These are phyloP conservation scores for Isichthys henryi DNA, from an alignment of 2,113 vertebrate genomes.

Conservation along the genomic window DNA sequence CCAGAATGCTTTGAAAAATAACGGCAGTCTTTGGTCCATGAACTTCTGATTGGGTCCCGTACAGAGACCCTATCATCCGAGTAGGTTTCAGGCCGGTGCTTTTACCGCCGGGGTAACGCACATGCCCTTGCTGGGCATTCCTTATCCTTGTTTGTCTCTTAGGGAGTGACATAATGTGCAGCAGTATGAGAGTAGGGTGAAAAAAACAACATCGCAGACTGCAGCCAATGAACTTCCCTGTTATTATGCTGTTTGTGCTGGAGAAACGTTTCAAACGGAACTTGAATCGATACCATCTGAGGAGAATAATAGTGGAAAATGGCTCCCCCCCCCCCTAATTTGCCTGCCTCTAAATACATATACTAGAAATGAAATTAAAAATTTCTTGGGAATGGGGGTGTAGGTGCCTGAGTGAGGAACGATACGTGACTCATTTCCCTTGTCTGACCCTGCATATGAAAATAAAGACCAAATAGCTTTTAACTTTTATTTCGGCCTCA, in stretches of 20 bases:
- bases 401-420: neutral
- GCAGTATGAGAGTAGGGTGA: neutral
- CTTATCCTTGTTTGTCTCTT: conserved; percentile 2
- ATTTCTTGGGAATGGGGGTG: neutral
- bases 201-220: neutral
- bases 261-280: neutral
- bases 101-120: neutral
- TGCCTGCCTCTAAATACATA: neutral
- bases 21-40: neutral
- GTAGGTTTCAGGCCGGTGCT: neutral
- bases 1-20: neutral
- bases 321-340: neutral
- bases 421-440: neutral
- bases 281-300: conserved; percentile 16
- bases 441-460: conserved; percentile 1
- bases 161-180: conserved; percentile 8
- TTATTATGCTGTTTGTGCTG: conserved; percentile 12
- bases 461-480: neutral
- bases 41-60: neutral
- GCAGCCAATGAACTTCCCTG: neutral
- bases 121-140: neutral
- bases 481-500: neutral
- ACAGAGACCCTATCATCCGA: neutral
- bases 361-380: neutral
- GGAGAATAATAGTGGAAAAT: conserved; percentile 8